phyloP scores from a whole-genome alignment of 2,797 vertebrate species.

The Sebastes variabilis region DNA sequence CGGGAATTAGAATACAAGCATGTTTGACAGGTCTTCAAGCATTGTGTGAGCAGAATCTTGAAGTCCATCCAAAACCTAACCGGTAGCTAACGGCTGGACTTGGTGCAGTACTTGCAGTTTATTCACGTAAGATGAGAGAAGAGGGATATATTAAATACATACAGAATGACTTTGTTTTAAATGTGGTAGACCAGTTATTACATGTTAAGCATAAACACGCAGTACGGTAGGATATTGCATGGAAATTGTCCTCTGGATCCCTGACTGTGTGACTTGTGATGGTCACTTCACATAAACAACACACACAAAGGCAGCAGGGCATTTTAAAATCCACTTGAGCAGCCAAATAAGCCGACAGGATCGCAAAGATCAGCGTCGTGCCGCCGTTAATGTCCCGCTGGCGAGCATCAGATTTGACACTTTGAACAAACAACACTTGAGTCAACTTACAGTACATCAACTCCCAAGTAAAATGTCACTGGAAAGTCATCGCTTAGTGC shows the following conservation, averaged over 20 bases:
- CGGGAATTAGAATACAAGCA: not conserved
- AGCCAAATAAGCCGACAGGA: conserved; percentile 2
- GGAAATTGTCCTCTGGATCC: not conserved
- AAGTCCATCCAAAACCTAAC: not conserved
- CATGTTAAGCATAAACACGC: too few relatives aligned
- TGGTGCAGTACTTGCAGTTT: not conserved
- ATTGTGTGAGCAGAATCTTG: not conserved
- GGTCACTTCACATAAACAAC: not conserved
- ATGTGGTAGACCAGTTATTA: not conserved
- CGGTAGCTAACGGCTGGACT: not conserved
- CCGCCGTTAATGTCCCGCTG: not conserved
- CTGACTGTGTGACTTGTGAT: not conserved
- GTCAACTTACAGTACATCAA: conserved; percentile 21
- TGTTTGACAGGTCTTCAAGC: not conserved
- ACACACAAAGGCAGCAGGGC: not conserved
- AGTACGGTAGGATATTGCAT: not conserved
- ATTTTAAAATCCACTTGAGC: not conserved
- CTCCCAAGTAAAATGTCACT: conserved; percentile 32
- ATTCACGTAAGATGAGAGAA: not conserved
- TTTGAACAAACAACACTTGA: conserved; percentile 39
- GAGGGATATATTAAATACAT: not conserved
- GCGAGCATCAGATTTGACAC: conserved; percentile 18
- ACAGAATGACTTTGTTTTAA: not conserved
- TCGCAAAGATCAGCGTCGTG: conserved; percentile 11
- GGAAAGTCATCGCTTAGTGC: conserved; percentile 19